Conservation (phyloP, 2,797 vertebrate species). For the Pachyuromys duprasi region DNA sequence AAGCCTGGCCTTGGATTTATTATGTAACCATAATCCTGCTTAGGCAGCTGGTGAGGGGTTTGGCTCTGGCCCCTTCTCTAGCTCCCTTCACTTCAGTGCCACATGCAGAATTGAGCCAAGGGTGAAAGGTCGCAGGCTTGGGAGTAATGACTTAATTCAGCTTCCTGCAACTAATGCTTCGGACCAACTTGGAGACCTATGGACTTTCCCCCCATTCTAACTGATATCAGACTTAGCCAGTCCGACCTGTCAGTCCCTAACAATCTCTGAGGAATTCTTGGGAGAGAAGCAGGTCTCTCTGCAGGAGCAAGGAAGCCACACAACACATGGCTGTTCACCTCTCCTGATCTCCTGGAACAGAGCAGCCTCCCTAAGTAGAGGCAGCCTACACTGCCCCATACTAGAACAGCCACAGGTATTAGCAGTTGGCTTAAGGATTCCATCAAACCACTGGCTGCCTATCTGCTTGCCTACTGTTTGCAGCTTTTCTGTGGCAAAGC, state of each 20-base stretch:
- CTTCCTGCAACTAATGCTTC: background rate
- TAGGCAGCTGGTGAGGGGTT: conserved; percentile 66
- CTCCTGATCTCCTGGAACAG: background rate
- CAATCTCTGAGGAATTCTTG: background rate
- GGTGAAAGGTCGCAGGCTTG: background rate
- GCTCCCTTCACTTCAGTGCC: background rate
- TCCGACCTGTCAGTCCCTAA: background rate
- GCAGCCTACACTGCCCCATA: background rate
- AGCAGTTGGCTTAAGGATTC: background rate
- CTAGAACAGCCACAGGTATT: background rate
- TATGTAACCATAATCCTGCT: conserved; percentile 37
- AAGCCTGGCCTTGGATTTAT: conserved; percentile 62
- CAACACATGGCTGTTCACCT: too few relatives aligned
- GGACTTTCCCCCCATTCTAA: background rate
- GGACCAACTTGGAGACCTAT: background rate
- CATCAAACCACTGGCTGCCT: background rate
- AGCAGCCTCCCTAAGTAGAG: background rate
- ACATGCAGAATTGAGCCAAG: background rate
- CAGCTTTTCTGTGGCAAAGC: background rate
- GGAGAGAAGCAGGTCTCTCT: background rate
- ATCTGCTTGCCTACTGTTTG: background rate
- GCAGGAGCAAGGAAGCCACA: background rate
- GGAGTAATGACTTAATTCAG: background rate
- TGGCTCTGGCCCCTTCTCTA: conserved; percentile 36
- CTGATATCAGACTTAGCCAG: background rate